Evolutionary conservation across 2,888 invertebrate genomes (phyloP).

Genomic region (Drosophila picticornis): DNA sequence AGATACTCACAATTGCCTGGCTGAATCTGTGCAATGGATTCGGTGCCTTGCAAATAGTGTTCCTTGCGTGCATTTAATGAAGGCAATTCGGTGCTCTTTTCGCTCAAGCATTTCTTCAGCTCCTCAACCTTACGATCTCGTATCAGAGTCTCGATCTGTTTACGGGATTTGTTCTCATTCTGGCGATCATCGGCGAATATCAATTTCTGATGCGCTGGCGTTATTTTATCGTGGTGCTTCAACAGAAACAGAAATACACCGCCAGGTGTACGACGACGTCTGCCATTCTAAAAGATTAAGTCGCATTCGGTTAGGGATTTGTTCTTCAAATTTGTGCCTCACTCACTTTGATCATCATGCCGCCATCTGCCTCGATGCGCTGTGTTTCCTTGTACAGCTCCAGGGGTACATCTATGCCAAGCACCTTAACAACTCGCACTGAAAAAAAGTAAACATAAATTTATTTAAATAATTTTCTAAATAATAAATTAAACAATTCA

Average conservation of each 20-base stretch:
- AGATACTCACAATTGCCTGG: conserved; percentile 73
- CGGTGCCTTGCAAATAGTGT: conserved; percentile 69
- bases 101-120: conserved; percentile 87
- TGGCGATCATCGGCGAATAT: conserved; percentile 90
- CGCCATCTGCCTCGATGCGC: conserved; percentile 92
- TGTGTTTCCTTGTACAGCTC: conserved; percentile 92
- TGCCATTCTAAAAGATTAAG: conserved; percentile 87
- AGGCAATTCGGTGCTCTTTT: conserved; percentile 82
- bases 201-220: conserved; percentile 88
- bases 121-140: conserved; percentile 89
- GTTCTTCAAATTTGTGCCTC: neutral
- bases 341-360: conserved; percentile 92
- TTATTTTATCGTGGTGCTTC: conserved; percentile 89
- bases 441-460: neutral
- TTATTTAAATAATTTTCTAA: neutral
- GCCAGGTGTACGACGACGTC: conserved; percentile 93
- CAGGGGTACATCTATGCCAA: conserved; percentile 91
- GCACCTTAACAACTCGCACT: conserved; percentile 90
- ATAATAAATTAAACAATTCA: no score
- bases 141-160: conserved; percentile 87
- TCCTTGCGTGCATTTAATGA: conserved; percentile 80
- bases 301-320: neutral
- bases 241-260: conserved; percentile 94
- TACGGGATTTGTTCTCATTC: conserved; percentile 86
- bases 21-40: conserved; percentile 75